Evolutionary conservation across 2,113 vertebrate species (phyloP), one percentile per base, ranked within the genome.

Genomic region (Vanacampus margaritifer): DNA sequence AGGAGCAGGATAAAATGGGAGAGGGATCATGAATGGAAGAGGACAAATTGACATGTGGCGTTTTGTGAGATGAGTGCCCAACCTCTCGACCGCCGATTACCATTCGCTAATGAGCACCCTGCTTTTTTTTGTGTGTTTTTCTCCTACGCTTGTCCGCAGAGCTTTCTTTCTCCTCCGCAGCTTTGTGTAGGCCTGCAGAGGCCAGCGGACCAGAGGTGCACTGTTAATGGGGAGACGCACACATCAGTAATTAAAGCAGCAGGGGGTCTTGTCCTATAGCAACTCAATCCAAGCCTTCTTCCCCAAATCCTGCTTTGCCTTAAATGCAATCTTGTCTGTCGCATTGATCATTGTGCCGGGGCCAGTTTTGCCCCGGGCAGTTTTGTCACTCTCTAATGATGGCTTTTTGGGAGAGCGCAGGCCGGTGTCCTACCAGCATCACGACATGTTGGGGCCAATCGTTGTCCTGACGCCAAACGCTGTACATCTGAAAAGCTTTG

Each of bases 161-260:
- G n/a, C n/a, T n/a, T 84, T 76, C 87, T 86, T 84, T 87, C 80
- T 86, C 79, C 86, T 91, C 80, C 72, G 64, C 69, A 84, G 82
- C 87, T 91, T 90, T 91, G 90, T 91, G 81, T 76, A 4, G 72
- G 69, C 80, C 79, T 70, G 14, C 72, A 79, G 84, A 71, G 86
- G 83, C 89, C 76, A 72, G 79, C 69, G 84, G 84, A 85, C 82
- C 87, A 87, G 83, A 89, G 89, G 91, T 90, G 87, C 70, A 82
- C 85, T 68, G 81, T 81, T 90, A 90, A 90, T 88, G 79, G 88
- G 81, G 86, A 91, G 85, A 87, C 76, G 88, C 86, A 88, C 84
- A 88, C 87, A 89, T 88, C 87, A 85, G 92, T 92, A 93, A 93
- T 93, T 93, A 92, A 92, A 93, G 88, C 92, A 90, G 91, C 75